phyloP scores from a whole-genome alignment of 1,140 invertebrate genomes.

The Chrysomallon squamiferum region DNA sequence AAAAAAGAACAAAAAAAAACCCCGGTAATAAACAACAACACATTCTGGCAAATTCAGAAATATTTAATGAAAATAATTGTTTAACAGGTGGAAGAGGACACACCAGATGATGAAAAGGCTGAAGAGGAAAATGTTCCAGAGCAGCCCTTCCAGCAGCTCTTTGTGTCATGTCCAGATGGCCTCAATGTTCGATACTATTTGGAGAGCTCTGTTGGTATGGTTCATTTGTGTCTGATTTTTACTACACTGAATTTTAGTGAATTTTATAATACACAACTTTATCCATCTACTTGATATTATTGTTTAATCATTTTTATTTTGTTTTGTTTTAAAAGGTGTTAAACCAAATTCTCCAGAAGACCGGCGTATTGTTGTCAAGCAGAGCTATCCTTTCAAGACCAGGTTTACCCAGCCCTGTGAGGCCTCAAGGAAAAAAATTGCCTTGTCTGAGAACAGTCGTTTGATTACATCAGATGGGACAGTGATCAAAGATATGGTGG shows the following conservation, averaged over 20 bases:
- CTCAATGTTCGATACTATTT: slow-evolving; percentile 56
- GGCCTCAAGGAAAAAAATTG: slow-evolving; percentile 41
- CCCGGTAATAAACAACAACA: too few species aligned
- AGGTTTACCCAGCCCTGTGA: slow-evolving; percentile 54
- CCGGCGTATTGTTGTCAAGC: slow-evolving; percentile 52
- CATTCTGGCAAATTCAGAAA: too few species aligned
- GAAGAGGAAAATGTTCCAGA: slow-evolving; percentile 18
- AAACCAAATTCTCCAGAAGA: slow-evolving; percentile 46
- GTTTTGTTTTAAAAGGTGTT: slow-evolving; percentile 32
- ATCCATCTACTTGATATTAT: too few species aligned
- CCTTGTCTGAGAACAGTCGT: slow-evolving; percentile 49
- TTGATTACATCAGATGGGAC: slow-evolving; percentile 59
- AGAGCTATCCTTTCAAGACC: slow-evolving; percentile 61
- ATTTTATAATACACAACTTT: too few species aligned
- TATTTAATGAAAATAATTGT: too few species aligned
- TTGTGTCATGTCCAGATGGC: slow-evolving; percentile 61
- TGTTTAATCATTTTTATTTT: too few species aligned
- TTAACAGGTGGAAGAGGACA: slow-evolving; percentile 23
- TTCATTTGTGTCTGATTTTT: not conserved
- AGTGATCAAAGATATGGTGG: slow-evolving; percentile 59
- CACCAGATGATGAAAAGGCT: slow-evolving; percentile 35
- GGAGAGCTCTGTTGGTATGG: slow-evolving; percentile 52
- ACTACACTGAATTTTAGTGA: too few species aligned
- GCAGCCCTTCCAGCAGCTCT: slow-evolving; percentile 59
- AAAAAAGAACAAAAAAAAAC: too few species aligned